Percentiles rank a stretch among this genome's conserved stretches.
Conservation (phyloP, 1,140 invertebrate species). For the Sipha flava region DNA sequence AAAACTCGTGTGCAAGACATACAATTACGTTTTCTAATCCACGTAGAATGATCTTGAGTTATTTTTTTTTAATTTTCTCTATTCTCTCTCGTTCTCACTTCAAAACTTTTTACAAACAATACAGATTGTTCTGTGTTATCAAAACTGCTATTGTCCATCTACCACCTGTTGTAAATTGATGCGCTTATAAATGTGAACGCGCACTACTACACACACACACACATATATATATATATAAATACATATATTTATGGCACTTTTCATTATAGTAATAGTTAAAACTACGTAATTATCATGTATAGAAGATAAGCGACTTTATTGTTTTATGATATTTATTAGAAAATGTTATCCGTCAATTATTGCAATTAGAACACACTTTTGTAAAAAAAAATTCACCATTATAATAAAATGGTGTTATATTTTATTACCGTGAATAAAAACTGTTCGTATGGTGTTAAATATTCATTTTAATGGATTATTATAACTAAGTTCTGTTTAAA, state of each 20-base stretch:
- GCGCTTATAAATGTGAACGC: neutral
- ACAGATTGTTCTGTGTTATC: neutral
- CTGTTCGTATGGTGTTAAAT: no score
- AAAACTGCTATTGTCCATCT: neutral
- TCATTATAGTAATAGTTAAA: neutral
- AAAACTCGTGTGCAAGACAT: no score
- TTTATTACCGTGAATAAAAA: no score
- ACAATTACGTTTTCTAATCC: neutral
- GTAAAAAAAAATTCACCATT: no score
- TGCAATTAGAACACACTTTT: no score
- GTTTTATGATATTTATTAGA: neutral
- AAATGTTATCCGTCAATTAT: neutral
- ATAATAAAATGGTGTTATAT: no score
- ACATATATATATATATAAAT: neutral
- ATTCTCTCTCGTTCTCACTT: neutral
- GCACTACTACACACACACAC: neutral
- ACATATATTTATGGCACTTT: neutral
- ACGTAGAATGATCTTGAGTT: neutral
- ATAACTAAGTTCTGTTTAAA: no score
- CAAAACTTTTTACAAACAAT: neutral
- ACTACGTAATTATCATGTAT: neutral
- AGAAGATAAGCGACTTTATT: neutral
- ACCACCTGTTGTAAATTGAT: neutral
- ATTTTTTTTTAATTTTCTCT: neutral
- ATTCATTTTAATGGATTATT: no score